Conservation (phyloP, 2,888 invertebrate species). For the Chalcosyrphus nemorum region DNA sequence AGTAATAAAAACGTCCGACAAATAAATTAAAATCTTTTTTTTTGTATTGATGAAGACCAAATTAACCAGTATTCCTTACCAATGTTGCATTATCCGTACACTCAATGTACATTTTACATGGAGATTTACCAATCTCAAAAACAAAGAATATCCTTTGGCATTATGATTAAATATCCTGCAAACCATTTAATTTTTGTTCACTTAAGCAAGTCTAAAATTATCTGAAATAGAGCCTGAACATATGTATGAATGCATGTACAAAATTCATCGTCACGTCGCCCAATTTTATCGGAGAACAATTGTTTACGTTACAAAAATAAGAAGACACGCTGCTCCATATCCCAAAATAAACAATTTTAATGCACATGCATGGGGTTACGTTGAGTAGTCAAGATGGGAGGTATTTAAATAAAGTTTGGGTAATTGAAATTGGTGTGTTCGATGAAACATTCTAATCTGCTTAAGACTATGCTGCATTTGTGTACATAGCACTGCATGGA, state of each 20-base stretch:
- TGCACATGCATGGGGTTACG: background rate
- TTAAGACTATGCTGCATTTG: no score
- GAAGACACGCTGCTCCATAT: conserved; percentile 18
- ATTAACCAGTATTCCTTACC: background rate
- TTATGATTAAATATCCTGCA: no score
- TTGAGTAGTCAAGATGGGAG: conserved; percentile 1
- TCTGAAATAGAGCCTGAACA: no score
- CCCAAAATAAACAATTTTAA: conserved; percentile 12
- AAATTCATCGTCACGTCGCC: no score
- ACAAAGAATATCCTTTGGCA: background rate
- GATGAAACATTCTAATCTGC: no score
- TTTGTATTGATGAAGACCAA: background rate
- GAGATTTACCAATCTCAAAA: background rate
- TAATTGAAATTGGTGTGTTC: no score
- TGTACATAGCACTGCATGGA: no score
- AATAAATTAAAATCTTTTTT: background rate
- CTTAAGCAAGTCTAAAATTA: no score
- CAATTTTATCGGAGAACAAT: background rate
- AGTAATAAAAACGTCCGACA: background rate
- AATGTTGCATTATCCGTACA: background rate
- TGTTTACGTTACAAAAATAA: conserved; percentile 13
- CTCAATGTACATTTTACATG: background rate
- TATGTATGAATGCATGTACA: no score
- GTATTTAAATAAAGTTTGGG: background rate
- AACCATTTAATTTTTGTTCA: no score